Conservation (phyloP, 2,113 vertebrate genomes). For the Caloenas nicobarica region DNA sequence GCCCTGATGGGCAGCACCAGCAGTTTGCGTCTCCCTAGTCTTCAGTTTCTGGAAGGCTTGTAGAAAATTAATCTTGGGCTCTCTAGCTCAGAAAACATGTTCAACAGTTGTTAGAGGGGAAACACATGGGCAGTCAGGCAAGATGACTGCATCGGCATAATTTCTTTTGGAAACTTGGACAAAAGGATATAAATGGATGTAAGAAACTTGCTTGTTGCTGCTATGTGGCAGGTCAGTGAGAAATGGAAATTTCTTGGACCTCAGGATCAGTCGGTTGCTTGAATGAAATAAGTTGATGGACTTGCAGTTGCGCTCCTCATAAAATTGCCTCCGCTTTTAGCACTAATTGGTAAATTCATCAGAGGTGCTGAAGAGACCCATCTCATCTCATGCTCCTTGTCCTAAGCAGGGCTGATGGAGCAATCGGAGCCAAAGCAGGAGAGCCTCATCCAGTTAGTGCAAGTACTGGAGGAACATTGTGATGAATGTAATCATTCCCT, state of each 20-base stretch:
- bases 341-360: neutral
- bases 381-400: slow-evolving; percentile 1
- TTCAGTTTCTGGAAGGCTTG: neutral
- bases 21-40: neutral
- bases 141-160: neutral
- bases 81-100: neutral
- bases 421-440: neutral
- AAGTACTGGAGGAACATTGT: neutral
- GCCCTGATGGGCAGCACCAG: neutral
- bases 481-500: slow-evolving; percentile 6
- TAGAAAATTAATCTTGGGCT: neutral
- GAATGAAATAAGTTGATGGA: neutral
- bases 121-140: neutral
- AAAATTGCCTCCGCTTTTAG: neutral
- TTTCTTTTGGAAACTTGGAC: neutral
- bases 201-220: neutral
- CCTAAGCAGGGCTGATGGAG: neutral
- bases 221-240: accelerated
- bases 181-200: neutral
- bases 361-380: neutral
- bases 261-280: neutral
- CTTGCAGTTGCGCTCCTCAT: neutral
- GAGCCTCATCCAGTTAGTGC: slow-evolving; percentile 5
- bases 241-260: neutral
- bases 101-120: neutral